Evolutionary conservation across 2,888 invertebrate genomes (phyloP), one percentile per base, ranked within the genome.

Genomic region (Brachypalpus laphriformis): DNA sequence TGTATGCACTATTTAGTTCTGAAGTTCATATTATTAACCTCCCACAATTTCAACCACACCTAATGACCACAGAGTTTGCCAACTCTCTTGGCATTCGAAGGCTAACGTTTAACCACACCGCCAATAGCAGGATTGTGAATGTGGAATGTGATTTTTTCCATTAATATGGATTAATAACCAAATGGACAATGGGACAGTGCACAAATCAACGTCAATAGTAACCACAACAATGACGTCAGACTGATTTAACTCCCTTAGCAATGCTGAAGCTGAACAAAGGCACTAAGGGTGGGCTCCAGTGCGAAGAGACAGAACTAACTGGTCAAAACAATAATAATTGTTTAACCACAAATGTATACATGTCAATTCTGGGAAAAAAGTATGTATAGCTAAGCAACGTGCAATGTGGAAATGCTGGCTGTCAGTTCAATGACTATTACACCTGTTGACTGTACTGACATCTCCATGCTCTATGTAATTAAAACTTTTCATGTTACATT

Each of bases 281-380:
- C 45, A 28, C n/a, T 4, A 7, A 28, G 16, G 25, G 16, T 0
- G 18, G 31, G 37, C 20, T 14, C 1, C 37, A 40, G 9, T 7
- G 2, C 37, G 28, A 71, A 28, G 47, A 78, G 57, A 47, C 57
- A 66, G 37, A 57, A 47, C 25, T 57, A 40, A 47, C 16, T 57
- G 47, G 25, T 34, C 7, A 51, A 66, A 61, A 59, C 59, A 76
- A 59, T 54, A 76, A 59, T 54, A 51, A 59, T 68, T 59, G 51
- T 22, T 31, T 16, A 76, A 76, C 76, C 76, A 16, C 68, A 74
- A 61, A 49, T 37, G 6, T 42, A 66, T 16, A 20, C 45, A 11
- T 16, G 28, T 31, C 42, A n/a, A 16, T n/a, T n/a, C n/a, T n/a
- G n/a, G 42, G 14, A 25, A 25, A 59, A 34, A 22, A 22, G n/a